Conservation (phyloP, 2,888 invertebrate genomes). For the Heteropelma amictum region DNA sequence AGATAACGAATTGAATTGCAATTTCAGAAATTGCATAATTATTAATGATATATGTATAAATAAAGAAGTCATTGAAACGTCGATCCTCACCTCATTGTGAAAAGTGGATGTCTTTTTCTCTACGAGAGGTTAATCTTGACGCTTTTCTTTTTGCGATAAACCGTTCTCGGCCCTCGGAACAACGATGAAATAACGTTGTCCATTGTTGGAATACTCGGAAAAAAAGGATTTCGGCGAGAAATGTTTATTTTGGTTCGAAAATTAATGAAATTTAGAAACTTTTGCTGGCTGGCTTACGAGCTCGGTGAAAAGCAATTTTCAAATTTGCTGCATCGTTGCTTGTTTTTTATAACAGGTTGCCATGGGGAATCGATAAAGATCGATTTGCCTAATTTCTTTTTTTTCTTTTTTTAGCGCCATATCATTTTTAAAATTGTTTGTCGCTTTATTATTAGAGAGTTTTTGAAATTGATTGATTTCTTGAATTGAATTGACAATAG, state of each 20-base stretch:
- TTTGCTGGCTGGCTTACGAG: conserved; percentile 15
- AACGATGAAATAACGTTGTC: not conserved
- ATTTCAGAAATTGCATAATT: too few species aligned
- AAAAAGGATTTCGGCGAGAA: not conserved
- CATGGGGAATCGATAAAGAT: conserved; percentile 35
- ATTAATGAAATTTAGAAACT: conserved; percentile 31
- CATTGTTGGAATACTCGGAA: not conserved
- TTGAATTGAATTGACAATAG: too few species aligned
- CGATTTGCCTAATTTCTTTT: conserved; percentile 19
- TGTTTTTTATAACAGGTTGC: conserved; percentile 46
- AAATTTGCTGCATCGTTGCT: conserved; percentile 24
- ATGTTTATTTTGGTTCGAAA: not conserved
- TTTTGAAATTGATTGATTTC: too few species aligned
- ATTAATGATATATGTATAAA: not conserved
- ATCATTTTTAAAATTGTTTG: too few species aligned
- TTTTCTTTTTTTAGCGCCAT: conserved; percentile 12
- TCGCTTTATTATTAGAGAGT: too few species aligned
- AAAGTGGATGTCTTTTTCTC: not conserved
- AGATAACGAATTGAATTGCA: not conserved
- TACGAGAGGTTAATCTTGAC: not conserved
- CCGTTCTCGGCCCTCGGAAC: not conserved
- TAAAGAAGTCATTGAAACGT: not conserved
- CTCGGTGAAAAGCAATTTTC: conserved; percentile 28
- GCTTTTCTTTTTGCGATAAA: not conserved
- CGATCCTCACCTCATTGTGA: conserved; percentile 33